Conservation (phyloP, 1,140 invertebrate species). For the Diploscapter pachys region DNA sequence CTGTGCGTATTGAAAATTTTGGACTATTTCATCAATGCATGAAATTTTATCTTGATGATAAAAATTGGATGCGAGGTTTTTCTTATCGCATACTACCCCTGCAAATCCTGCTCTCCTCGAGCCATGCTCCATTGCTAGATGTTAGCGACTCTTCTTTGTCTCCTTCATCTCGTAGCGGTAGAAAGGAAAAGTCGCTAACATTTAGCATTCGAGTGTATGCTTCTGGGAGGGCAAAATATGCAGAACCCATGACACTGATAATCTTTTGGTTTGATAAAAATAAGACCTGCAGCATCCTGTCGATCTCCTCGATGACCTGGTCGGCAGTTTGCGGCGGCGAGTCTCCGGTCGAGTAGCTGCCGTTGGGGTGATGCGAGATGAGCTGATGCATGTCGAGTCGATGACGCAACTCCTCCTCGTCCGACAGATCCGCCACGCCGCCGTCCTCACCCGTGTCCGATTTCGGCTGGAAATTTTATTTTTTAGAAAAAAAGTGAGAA, state of each 20-base stretch:
- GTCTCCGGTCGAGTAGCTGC: constrained; percentile 29
- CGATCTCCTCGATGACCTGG: constrained; percentile 58
- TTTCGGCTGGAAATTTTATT: constrained; percentile 1
- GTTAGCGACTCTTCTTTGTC: too few species aligned
- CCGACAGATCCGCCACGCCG: constrained; percentile 26
- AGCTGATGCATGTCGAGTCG: constrained; percentile 50
- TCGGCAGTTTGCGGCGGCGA: constrained; percentile 52
- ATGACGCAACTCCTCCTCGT: constrained; percentile 52
- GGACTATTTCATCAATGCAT: too few species aligned
- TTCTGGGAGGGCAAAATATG: too few species aligned
- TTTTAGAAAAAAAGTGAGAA: background rate
- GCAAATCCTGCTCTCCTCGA: too few species aligned
- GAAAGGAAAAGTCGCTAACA: too few species aligned
- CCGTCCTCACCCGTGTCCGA: constrained; percentile 23
- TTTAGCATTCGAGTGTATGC: too few species aligned
- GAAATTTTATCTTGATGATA: too few species aligned
- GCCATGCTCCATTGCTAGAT: too few species aligned
- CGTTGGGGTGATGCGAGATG: constrained; percentile 43
- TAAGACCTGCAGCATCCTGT: constrained; percentile 56
- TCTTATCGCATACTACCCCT: too few species aligned
- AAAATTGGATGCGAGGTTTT: too few species aligned
- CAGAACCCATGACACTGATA: background rate
- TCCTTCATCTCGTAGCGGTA: too few species aligned
- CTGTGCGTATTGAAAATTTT: too few species aligned
- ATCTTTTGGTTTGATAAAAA: constrained; percentile 1